Evolutionary conservation across 2,797 vertebrate species (phyloP), one percentile per base, ranked within the genome.

Genomic region (Carduelis carduelis): DNA sequence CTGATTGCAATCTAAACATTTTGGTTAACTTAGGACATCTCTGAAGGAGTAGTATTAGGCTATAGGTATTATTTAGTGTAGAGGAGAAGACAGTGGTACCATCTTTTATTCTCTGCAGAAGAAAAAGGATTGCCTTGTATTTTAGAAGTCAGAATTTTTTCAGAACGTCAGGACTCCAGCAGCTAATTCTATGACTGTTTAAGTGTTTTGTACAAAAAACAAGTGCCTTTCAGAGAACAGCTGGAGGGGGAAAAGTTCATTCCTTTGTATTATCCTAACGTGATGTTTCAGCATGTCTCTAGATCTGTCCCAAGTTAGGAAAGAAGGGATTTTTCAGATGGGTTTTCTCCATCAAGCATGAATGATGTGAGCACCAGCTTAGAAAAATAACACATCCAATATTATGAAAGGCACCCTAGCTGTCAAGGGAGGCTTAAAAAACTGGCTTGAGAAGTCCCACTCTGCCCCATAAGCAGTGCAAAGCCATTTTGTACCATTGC

Each of bases 1-100:
- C 61, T 72, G 80, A 79, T 84, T 91, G 83, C 94, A 91, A 11
- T 91, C 72, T 81, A 88, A 96, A 89, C 59, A 41, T 88, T 88
- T 81, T 83, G 76, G 72, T 93, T 90, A 79, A 78, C 61, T 76
- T 57, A 41, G 59, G 39, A 30, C 43, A 59, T 78, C 26, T 72
- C 50, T 89, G 59, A 57, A 78, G 86, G 46, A 63, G 59, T 9
- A 50, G 30, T 34, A 90, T 72, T 20, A 91, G 53, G 12, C 55
- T 65, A 5, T 30, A 77, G 32, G n/a, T 35, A 37, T 81, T 24
- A 26, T 69, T 90, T 93, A 63, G 32, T 57, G 72, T 41, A 12
- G 24, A 20, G 39, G 11, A 65, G 27, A 35, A 75, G 72, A 55
- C 23, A 16, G 28, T 27, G 32, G 35, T 75, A n/a, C 34, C 16